These are phyloP conservation scores for Oceanodroma leucorhoa DNA, from an alignment of 2,797 vertebrate genomes.

Conservation along the genomic window DNA sequence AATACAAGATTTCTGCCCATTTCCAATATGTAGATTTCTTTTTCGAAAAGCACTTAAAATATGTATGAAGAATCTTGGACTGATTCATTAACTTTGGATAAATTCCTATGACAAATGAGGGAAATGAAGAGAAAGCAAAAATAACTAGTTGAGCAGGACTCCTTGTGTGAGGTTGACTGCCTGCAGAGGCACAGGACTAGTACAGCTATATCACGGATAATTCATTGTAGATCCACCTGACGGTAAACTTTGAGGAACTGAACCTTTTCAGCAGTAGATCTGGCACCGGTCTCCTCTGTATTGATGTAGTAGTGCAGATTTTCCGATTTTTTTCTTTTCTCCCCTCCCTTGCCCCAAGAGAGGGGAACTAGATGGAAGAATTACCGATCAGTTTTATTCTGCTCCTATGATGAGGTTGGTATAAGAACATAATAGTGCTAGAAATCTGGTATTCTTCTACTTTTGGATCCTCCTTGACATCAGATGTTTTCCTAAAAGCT, in stretches of 20 bases:
- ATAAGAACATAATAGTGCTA: not conserved
- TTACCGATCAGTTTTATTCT: not conserved
- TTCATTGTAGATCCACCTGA: not conserved
- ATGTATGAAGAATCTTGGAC: slow-evolving; percentile 17
- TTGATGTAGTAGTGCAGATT: not conserved
- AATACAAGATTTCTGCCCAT: not conserved
- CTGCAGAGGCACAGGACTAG: not conserved
- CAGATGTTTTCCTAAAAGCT: not conserved
- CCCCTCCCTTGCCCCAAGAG: no score
- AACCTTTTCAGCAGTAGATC: not conserved
- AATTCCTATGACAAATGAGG: slow-evolving; percentile 1
- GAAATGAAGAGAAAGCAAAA: slow-evolving; percentile 7
- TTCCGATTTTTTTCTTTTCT: not conserved
- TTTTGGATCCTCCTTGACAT: not conserved
- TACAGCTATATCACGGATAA: not conserved
- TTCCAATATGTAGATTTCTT: not conserved
- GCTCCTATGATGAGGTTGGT: not conserved
- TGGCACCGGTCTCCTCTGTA: not conserved
- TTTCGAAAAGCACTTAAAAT: slow-evolving; percentile 9
- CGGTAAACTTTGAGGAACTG: not conserved
- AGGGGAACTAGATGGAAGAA: not conserved
- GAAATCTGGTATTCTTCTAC: not conserved
- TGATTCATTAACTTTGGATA: slow-evolving; percentile 41
- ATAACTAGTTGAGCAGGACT: not conserved
- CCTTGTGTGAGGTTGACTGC: not conserved